Evolutionary conservation across 2,888 invertebrate genomes (phyloP).

Genomic region (Drosophila mimica): DNA sequence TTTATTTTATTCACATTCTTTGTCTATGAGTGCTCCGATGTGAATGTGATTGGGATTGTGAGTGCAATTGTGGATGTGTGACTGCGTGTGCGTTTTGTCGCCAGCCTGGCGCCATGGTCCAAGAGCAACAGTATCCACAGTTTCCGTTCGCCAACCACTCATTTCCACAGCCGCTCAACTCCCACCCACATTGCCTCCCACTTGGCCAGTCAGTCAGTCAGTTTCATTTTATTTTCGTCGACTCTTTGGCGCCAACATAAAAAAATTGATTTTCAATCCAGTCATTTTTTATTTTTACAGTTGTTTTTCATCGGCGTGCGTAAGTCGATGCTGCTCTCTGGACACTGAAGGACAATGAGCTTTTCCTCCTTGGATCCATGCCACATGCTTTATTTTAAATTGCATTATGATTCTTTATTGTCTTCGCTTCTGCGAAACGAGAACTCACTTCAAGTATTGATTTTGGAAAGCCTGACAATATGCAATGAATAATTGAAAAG

Average conservation of each 20-base stretch:
- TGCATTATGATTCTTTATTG: neutral
- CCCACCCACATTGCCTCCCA: neutral
- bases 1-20: conserved; percentile 38
- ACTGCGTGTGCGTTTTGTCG: conserved; percentile 57
- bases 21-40: conserved; percentile 45
- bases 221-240: conserved; percentile 70
- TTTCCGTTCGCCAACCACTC: conserved; percentile 30
- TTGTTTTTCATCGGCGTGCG: neutral
- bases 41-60: conserved; percentile 21
- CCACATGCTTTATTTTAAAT: neutral
- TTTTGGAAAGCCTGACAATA: neutral
- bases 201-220: conserved; percentile 6
- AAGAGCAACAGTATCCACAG: conserved; percentile 58
- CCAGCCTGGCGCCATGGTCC: conserved; percentile 60
- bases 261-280: conserved; percentile 70
- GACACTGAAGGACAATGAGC: conserved; percentile 3
- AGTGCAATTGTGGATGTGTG: conserved; percentile 7
- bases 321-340: neutral
- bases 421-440: neutral
- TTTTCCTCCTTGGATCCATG: neutral
- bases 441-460: neutral
- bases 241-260: conserved; percentile 75
- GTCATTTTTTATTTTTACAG: neutral
- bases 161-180: neutral
- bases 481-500: neutral